phyloP scores from a whole-genome alignment of 2,888 invertebrate species.

The Teleiodes luculella region DNA sequence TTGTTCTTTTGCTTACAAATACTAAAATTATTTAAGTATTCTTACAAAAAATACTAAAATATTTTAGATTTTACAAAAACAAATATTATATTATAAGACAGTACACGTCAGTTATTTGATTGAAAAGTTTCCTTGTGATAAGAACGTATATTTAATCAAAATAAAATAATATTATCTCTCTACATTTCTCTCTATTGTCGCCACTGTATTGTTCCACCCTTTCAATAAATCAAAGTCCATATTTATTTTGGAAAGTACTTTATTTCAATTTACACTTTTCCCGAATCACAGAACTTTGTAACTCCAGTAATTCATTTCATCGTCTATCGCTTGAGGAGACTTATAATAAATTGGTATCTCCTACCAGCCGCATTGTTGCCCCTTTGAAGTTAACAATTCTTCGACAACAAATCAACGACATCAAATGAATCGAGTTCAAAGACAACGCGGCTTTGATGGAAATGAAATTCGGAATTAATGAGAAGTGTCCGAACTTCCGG shows the following conservation, averaged over 20 bases:
- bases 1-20: background rate
- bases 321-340: background rate
- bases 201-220: too few relatives aligned
- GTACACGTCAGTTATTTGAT: too few relatives aligned
- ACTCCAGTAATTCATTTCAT: background rate
- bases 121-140: too few relatives aligned
- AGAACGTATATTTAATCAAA: too few relatives aligned
- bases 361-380: slow-evolving; percentile 2
- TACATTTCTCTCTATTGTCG: too few relatives aligned
- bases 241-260: too few relatives aligned
- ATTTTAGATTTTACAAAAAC: background rate
- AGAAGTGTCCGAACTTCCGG: slow-evolving; percentile 6
- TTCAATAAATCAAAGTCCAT: too few relatives aligned
- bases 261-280: too few relatives aligned
- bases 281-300: background rate
- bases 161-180: too few relatives aligned
- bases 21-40: slow-evolving; percentile 6
- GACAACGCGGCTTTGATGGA: slow-evolving; percentile 15
- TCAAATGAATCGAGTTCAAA: slow-evolving; percentile 17
- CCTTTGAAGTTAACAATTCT: slow-evolving; percentile 11
- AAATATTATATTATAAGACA: background rate
- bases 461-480: slow-evolving; percentile 16
- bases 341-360: slow-evolving; percentile 10
- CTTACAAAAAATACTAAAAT: slow-evolving; percentile 3
- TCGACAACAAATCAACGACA: slow-evolving; percentile 13